Percentiles rank a stretch among this genome's conserved stretches.
Evolutionary conservation across 2,113 vertebrate species (phyloP).

Genomic region (Hyla sarda): DNA sequence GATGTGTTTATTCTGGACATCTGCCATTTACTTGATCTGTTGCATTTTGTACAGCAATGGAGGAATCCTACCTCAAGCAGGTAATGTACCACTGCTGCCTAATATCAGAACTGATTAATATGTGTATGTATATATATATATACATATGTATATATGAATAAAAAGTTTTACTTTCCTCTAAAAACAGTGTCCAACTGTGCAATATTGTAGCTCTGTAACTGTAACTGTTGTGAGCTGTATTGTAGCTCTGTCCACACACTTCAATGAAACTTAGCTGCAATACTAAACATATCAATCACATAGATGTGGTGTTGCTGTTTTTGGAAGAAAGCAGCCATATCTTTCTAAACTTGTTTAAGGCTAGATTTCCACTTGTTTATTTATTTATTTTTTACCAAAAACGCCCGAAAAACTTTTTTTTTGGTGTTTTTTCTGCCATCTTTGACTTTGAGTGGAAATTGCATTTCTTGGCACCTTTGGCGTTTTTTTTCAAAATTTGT

Average conservation of each 20-base stretch:
- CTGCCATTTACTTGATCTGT: slow-evolving; percentile 38
- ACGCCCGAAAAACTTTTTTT: too few species aligned
- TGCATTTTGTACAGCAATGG: slow-evolving; percentile 36
- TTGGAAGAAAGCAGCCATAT: background rate
- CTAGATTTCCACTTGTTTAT: too few species aligned
- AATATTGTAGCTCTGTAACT: too few species aligned
- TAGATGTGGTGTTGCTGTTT: background rate
- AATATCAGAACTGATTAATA: background rate
- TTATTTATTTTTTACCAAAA: too few species aligned
- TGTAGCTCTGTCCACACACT: background rate
- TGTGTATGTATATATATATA: too few species aligned
- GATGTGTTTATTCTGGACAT: slow-evolving; percentile 44
- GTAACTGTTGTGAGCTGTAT: too few species aligned
- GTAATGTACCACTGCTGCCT: background rate
- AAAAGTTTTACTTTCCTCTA: background rate
- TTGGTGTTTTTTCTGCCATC: too few species aligned
- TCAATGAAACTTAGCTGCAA: background rate
- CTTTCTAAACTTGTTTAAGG: background rate
- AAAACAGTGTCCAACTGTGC: background rate
- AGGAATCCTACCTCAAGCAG: slow-evolving; percentile 52
- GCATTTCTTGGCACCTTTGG: too few species aligned
- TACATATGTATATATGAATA: too few species aligned
- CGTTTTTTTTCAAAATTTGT: too few species aligned
- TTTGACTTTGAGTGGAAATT: too few species aligned
- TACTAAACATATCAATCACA: background rate